These are phyloP conservation scores for Helicoverpa armigera DNA, from an alignment of 1,140 invertebrate genomes.

Conservation along the genomic window DNA sequence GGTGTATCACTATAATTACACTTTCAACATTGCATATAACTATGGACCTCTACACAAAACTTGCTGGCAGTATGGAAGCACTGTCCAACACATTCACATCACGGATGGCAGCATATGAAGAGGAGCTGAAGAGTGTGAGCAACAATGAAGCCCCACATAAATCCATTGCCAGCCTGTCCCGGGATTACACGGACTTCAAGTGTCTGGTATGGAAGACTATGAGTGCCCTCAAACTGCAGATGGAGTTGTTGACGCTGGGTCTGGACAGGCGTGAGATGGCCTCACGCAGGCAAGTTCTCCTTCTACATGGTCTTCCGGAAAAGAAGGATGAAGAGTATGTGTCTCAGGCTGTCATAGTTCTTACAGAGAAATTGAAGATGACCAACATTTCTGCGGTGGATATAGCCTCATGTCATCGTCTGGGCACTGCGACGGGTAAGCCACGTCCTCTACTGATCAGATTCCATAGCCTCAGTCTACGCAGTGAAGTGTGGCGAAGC, in stretches of 20 bases:
- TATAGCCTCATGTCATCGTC: conserved; percentile 5
- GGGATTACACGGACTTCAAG: background rate
- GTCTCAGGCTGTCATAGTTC: background rate
- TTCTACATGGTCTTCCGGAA: background rate
- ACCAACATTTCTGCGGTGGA: background rate
- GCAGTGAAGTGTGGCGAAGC: background rate
- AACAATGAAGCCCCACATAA: background rate
- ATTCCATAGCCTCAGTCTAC: background rate
- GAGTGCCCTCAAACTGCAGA: background rate
- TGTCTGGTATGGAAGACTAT: background rate
- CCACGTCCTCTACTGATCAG: background rate
- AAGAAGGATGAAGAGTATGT: background rate
- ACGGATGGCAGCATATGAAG: conserved; percentile 1
- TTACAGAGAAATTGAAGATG: background rate
- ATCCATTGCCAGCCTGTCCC: conserved; percentile 4
- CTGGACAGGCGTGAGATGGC: conserved; percentile 18
- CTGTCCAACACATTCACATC: background rate
- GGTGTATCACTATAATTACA: too few species aligned
- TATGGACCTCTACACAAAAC: background rate
- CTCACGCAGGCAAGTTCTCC: background rate
- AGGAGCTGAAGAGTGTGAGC: background rate
- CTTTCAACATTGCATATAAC: too few species aligned
- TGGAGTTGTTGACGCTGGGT: background rate
- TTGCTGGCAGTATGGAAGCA: background rate
- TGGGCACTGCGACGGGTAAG: background rate